Base-by-base conservation (phyloP, 2,888 invertebrate genomes). In the Tipula confusa region DNA sequence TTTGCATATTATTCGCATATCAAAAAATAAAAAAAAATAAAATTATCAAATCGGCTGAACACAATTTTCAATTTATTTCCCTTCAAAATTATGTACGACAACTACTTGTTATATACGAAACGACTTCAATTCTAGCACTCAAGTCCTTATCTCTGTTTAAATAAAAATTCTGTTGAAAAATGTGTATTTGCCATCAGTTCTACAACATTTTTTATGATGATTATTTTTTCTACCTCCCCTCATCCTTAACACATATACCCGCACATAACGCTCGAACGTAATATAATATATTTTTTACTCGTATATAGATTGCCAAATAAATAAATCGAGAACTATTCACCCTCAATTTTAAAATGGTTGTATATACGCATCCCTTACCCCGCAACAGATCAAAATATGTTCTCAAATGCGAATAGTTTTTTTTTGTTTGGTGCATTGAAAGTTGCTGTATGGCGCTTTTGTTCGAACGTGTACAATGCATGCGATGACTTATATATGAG, bases 321-420 rank as follows among this genome's bases (percentile, higher is more conserved):
- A 64, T 24, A 64, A 64, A 64, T 64, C 64, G 64, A 64, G 64
- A 64, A 18, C 64, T 64, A 64, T 64, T 64, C 64, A 64, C 64
- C 64, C 64, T 64, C 64, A 64, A 64, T 64, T 64, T 64, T 64
- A 64, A 64, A 64, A 64, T 64, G 64, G 24, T 64, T 64, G 64
- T 24, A 24, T 64, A 24, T 64, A 9, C 64, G 64, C 64, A 64
- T 64, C 64, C 64, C 64, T 24, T n/a, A n/a, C n/a, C n/a, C n/a
- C 24, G 24, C 24, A 24, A 64, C 18, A 7, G 0, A n/a, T n/a
- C n/a, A 24, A 64, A 24, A 64, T 64, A 64, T 64, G 64, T 64
- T n/a, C 64, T 24, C 64, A 64, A 31, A 7, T 24, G 64, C 31
- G 31, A 24, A 24, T 24, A 64, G 24, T 64, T 7, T 64, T 64